Evolutionary conservation across 1,140 invertebrate species (phyloP).

Genomic region (Apis laboriosa): DNA sequence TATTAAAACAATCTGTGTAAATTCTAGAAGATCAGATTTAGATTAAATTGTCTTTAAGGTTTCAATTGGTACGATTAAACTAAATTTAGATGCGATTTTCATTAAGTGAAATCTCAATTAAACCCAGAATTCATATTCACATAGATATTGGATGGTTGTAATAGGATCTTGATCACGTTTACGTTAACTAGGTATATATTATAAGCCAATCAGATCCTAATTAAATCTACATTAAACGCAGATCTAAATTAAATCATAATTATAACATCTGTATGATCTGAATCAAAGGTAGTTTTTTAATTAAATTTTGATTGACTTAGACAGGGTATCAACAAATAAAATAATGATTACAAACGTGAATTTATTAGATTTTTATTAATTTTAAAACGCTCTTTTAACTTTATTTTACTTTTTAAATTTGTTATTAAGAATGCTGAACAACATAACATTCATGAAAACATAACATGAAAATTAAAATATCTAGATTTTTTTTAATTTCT

Average conservation of each 20-base stretch:
- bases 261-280: background rate
- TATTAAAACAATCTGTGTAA: background rate
- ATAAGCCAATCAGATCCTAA: background rate
- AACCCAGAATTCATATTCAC: background rate
- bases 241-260: background rate
- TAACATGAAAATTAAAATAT: background rate
- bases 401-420: too few relatives aligned
- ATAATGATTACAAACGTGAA: too few relatives aligned
- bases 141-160: background rate
- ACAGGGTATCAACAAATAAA: too few relatives aligned
- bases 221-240: background rate
- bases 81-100: background rate
- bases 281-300: too few relatives aligned
- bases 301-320: too few relatives aligned
- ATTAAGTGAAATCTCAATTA: background rate
- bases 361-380: too few relatives aligned
- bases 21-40: background rate
- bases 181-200: background rate
- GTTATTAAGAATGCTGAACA: too few relatives aligned
- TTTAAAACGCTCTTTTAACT: too few relatives aligned
- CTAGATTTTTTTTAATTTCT: background rate
- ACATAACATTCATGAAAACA: too few relatives aligned
- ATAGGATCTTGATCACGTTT: background rate
- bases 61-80: background rate
- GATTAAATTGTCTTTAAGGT: background rate